These are phyloP conservation scores for Heteronetta atricapilla DNA, from an alignment of 2,113 vertebrate genomes.

Conservation along the genomic window DNA sequence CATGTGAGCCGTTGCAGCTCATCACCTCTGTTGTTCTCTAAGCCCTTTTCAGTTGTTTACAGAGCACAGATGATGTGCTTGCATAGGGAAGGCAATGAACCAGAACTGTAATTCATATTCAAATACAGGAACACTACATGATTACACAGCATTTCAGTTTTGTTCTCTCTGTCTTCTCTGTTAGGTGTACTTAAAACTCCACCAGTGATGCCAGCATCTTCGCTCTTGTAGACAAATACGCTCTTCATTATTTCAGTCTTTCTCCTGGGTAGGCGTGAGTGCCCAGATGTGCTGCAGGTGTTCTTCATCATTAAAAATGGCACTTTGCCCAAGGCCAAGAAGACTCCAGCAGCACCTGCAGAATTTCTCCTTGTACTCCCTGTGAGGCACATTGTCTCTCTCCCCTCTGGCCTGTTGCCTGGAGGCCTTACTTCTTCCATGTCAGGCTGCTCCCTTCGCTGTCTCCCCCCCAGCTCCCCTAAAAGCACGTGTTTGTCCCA, in stretches of 20 bases:
- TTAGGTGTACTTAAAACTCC: not conserved
- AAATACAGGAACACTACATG: not conserved
- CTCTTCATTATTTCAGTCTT: not conserved
- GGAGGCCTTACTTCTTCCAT: not conserved
- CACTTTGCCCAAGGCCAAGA: not conserved
- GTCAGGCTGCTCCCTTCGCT: not conserved
- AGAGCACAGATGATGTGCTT: not conserved
- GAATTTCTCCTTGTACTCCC: not conserved
- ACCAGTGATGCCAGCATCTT: not conserved
- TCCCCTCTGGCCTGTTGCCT: not conserved
- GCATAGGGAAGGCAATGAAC: not conserved
- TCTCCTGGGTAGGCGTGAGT: not conserved
- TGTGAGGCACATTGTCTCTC: too few relatives aligned
- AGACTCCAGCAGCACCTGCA: not conserved
- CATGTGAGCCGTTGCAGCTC: not conserved
- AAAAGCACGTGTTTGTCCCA: not conserved
- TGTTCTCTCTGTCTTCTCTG: not conserved
- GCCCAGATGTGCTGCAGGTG: not conserved
- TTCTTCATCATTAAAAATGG: not conserved
- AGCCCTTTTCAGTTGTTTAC: not conserved
- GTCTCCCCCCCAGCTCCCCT: not conserved
- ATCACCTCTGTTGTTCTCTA: not conserved
- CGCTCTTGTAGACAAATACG: not conserved
- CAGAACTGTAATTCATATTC: not conserved
- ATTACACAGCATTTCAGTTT: not conserved